These are phyloP conservation scores for Pammene fasciana DNA, from an alignment of 2,888 invertebrate genomes.

Conservation along the genomic window DNA sequence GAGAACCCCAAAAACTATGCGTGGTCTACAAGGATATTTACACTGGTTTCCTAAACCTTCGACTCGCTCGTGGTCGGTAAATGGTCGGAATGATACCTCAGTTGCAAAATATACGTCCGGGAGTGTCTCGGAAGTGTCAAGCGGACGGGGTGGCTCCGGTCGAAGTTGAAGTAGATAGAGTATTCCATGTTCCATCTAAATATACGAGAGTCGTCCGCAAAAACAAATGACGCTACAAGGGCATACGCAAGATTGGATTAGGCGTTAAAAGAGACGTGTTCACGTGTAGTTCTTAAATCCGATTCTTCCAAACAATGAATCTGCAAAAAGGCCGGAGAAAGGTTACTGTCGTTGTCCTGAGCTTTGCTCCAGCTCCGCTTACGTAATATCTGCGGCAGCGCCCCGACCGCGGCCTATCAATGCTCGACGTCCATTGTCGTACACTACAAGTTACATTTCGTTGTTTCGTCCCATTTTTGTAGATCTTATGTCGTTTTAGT, in stretches of 20 bases:
- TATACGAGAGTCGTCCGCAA: neutral
- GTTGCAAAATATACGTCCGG: slow-evolving; percentile 46
- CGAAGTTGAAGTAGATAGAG: neutral
- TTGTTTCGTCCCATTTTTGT: slow-evolving; percentile 43
- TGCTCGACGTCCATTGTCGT: slow-evolving; percentile 60
- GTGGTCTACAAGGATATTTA: neutral
- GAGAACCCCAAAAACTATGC: neutral
- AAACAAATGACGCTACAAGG: neutral
- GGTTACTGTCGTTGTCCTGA: neutral
- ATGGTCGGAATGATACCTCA: slow-evolving; percentile 1
- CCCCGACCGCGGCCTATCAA: slow-evolving; percentile 49
- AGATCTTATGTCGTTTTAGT: slow-evolving; percentile 37
- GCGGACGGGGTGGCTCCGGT: slow-evolving; percentile 43
- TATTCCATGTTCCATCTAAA: neutral
- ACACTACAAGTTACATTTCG: slow-evolving; percentile 61
- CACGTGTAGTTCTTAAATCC: neutral
- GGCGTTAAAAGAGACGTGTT: neutral
- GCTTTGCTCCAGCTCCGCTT: slow-evolving; percentile 48
- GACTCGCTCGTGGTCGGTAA: neutral
- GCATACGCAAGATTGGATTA: neutral
- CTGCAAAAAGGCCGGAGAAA: neutral
- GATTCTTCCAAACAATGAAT: neutral
- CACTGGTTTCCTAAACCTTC: neutral
- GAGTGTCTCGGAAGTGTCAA: slow-evolving; percentile 63
- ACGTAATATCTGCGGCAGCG: slow-evolving; percentile 66